phyloP scores from a whole-genome alignment of 2,888 invertebrate genomes.

The Sphaeridia pumilis region DNA sequence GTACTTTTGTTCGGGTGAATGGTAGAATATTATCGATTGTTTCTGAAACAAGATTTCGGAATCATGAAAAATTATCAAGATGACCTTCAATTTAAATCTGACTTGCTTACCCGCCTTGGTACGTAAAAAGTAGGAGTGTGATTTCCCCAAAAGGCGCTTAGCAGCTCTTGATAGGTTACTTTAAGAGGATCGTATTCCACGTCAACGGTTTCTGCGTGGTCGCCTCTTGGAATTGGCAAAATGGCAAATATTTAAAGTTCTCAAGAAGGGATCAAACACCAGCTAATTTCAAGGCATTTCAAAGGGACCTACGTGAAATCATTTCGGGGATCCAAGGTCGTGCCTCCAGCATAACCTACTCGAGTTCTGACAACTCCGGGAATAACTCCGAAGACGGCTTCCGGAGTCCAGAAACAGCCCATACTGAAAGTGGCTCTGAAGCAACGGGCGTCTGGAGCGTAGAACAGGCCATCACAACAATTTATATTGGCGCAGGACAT shows the following conservation, averaged over 20 bases:
- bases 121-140: slow-evolving; percentile 65
- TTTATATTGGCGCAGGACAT: too few relatives aligned
- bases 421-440: slow-evolving; percentile 77
- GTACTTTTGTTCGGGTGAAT: slow-evolving; percentile 69
- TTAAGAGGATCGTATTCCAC: slow-evolving; percentile 76
- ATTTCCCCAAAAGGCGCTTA: slow-evolving; percentile 81
- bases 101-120: slow-evolving; percentile 18
- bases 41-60: too few relatives aligned
- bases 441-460: slow-evolving; percentile 52
- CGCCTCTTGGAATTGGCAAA: slow-evolving; percentile 57
- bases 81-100: background rate
- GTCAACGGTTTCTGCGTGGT: slow-evolving; percentile 89
- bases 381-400: slow-evolving; percentile 66
- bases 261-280: too few relatives aligned
- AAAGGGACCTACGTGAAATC: slow-evolving; percentile 38
- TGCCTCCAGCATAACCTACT: slow-evolving; percentile 90
- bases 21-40: slow-evolving; percentile 79
- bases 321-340: slow-evolving; percentile 67
- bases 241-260: too few relatives aligned
- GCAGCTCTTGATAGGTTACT: slow-evolving; percentile 59
- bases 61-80: too few relatives aligned
- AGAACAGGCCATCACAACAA: slow-evolving; percentile 44
- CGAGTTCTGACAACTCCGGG: slow-evolving; percentile 72
- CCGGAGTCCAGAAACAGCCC: slow-evolving; percentile 90
- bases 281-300: too few relatives aligned